These are phyloP conservation scores for Leptodirus hochenwartii DNA, from an alignment of 2,888 invertebrate species.

Conservation along the genomic window DNA sequence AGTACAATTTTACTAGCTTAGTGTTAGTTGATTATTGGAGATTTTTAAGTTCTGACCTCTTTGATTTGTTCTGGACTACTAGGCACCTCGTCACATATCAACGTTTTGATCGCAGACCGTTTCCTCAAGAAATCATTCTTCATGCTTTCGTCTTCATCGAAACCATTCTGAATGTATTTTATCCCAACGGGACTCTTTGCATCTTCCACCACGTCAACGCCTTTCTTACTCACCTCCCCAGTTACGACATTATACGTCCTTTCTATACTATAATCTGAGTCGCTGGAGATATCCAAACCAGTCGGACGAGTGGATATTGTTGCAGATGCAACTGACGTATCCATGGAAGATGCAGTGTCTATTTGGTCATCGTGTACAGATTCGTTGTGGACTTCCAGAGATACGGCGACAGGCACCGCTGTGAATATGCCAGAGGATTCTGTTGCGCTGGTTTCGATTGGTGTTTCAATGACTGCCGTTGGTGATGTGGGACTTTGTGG, in stretches of 20 bases:
- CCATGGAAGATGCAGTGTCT: no score
- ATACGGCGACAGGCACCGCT: no score
- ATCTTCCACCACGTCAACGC: conserved; percentile 10
- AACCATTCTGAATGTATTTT: conserved; percentile 11
- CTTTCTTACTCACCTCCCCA: conserved; percentile 18
- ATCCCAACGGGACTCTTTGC: conserved; percentile 11
- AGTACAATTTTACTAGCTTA: no score
- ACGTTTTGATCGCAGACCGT: conserved; percentile 7
- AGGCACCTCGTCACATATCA: conserved; percentile 3
- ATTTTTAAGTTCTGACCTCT: conserved; percentile 1
- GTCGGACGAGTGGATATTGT: no score
- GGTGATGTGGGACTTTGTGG: no score
- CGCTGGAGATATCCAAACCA: conserved; percentile 21
- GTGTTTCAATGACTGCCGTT: no score
- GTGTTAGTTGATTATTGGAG: conserved; percentile 3
- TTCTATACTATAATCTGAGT: conserved; percentile 24
- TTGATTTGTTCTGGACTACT: conserved; percentile 6
- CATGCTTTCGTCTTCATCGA: conserved; percentile 10
- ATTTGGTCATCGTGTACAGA: no score
- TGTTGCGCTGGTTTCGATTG: no score
- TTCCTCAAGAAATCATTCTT: conserved; percentile 5
- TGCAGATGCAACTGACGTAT: no score
- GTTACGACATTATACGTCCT: conserved; percentile 25
- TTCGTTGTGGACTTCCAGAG: no score
- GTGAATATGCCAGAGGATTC: no score